phyloP scores from a whole-genome alignment of 2,113 vertebrate species.

The Cyprinus carpio region DNA sequence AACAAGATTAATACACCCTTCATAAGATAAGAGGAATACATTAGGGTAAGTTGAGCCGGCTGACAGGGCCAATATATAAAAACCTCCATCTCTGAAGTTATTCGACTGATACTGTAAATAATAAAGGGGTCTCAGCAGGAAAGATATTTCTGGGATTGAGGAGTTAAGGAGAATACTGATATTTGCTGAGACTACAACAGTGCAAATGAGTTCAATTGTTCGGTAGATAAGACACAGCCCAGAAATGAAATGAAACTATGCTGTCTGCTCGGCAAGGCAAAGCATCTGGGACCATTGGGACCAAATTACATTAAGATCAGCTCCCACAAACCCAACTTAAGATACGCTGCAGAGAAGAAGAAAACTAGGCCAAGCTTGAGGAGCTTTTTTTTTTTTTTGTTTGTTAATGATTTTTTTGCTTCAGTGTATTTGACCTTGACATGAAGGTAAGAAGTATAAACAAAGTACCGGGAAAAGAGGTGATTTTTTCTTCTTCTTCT shows the following conservation, averaged over 20 bases:
- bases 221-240: not conserved
- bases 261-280: constrained; percentile 8
- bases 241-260: constrained; percentile 8
- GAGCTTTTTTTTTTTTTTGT: not conserved
- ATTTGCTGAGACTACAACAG: constrained; percentile 33
- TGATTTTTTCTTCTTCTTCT: no score
- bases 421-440: not conserved
- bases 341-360: not conserved
- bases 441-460: not conserved
- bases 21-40: constrained; percentile 16
- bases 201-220: constrained; percentile 29
- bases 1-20: constrained; percentile 28
- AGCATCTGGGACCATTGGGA: constrained; percentile 17
- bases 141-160: constrained; percentile 24
- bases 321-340: not conserved
- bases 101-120: constrained; percentile 16
- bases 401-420: not conserved
- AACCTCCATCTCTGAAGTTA: not conserved
- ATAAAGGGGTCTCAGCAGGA: not conserved
- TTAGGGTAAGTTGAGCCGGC: not conserved
- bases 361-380: constrained; percentile 13
- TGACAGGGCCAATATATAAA: constrained; percentile 4
- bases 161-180: constrained; percentile 5
- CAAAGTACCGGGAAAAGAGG: not conserved
- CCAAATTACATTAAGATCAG: constrained; percentile 24